A percentile compares a stretch with the other conserved stretches of the same genome.
Conservation (phyloP, 92 coral and sea anemone species). For the Virgularia gustaviana region DNA sequence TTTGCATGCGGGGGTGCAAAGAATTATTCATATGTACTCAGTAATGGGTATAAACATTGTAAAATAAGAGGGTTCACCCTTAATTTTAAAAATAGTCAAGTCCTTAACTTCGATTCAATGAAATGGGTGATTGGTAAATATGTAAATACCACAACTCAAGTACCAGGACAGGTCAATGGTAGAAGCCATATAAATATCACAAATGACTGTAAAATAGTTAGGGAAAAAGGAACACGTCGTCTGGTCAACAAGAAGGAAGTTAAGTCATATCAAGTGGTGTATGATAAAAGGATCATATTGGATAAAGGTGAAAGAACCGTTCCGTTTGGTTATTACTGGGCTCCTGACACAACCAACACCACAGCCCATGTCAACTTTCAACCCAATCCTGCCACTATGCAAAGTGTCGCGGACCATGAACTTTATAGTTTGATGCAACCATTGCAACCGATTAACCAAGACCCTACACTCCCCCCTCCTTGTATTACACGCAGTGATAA, state of each 20-base stretch:
- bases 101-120: slow-evolving; percentile 32
- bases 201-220: slow-evolving; percentile 31
- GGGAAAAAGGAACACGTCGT: slow-evolving; percentile 27
- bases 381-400: too few species aligned
- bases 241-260: slow-evolving; percentile 22
- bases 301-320: too few species aligned
- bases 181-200: not conserved
- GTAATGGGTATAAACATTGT: slow-evolving; percentile 10
- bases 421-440: too few species aligned
- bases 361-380: too few species aligned
- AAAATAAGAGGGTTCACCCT: slow-evolving; percentile 34
- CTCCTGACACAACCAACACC: too few species aligned
- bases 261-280: slow-evolving; percentile 39
- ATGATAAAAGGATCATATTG: slow-evolving; percentile 37
- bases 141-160: not conserved
- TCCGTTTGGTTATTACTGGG: too few species aligned
- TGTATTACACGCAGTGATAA: too few species aligned
- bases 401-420: too few species aligned
- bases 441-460: too few species aligned
- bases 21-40: slow-evolving; percentile 16
- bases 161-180: not conserved
- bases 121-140: not conserved
- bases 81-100: slow-evolving; percentile 21
- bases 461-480: too few species aligned
- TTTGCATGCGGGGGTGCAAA: slow-evolving; percentile 25